Percentiles rank a stretch among this genome's conserved stretches.
phyloP scores from a whole-genome alignment of 1,140 invertebrate genomes.

The Drosophila nigrodunni region DNA sequence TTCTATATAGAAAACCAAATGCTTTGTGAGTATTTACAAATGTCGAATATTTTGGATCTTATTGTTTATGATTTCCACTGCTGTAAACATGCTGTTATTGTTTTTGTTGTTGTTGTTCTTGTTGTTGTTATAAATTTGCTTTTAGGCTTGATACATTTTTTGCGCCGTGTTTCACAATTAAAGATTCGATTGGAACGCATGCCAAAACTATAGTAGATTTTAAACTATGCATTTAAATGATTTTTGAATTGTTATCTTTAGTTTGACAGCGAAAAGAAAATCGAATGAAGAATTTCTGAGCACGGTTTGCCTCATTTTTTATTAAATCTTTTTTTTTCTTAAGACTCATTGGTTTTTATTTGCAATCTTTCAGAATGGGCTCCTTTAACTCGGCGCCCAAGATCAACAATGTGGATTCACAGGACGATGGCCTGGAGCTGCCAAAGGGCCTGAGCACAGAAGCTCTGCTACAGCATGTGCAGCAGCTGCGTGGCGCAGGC shows the following conservation, averaged over 20 bases:
- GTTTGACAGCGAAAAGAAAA: slow-evolving; percentile 27
- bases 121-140: slow-evolving; percentile 15
- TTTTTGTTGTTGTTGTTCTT: slow-evolving; percentile 24
- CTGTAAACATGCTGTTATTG: slow-evolving; percentile 33
- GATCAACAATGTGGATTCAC: slow-evolving; percentile 88
- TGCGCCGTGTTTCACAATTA: slow-evolving; percentile 29
- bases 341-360: neutral
- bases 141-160: slow-evolving; percentile 35
- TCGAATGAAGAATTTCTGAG: slow-evolving; percentile 36
- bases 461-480: slow-evolving; percentile 86
- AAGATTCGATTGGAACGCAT: slow-evolving; percentile 40
- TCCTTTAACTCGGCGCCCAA: slow-evolving; percentile 90
- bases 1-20: slow-evolving; percentile 70
- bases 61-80: slow-evolving; percentile 12
- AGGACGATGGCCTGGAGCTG: slow-evolving; percentile 87
- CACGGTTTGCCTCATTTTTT: slow-evolving; percentile 21
- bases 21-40: slow-evolving; percentile 71
- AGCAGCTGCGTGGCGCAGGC: slow-evolving; percentile 69
- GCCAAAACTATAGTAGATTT: neutral
- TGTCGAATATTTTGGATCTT: slow-evolving; percentile 23
- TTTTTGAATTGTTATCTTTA: neutral
- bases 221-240: neutral
- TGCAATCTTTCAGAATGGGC: slow-evolving; percentile 87
- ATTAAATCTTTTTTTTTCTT: neutral
- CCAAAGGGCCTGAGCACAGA: slow-evolving; percentile 85